Base-by-base conservation (phyloP, 2,888 invertebrate genomes). In the Sepioteuthis lessoniana region DNA sequence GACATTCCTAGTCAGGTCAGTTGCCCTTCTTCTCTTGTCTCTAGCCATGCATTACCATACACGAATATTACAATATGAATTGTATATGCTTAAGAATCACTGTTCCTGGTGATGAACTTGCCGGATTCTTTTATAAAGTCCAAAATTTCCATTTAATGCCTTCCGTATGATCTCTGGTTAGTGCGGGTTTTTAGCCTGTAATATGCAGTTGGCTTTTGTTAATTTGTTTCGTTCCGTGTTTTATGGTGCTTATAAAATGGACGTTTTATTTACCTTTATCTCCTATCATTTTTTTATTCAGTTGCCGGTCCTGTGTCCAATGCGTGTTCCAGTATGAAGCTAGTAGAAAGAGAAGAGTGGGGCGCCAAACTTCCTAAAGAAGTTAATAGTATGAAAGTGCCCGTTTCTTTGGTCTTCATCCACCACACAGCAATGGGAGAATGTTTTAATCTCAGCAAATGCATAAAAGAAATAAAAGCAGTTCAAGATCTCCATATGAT, bases 341-440 rank as follows among this genome's bases (percentile, higher is more conserved):
- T 95, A 16, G 96, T 96, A 10, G 94, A 95, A 16, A 95, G 96
- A 31, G 93, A 94, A 31, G 94, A 95, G 94, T 96, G 96, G 96
- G 95, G 95, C n/a, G 96, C 96, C 1, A 94, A 95, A 37, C 42
- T 94, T 3, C 94, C 96, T 3, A 95, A 94, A 92, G 60, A 93
- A 37, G 96, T 96, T 13, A 94, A 95, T 31, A 94, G 94, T 55
- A 95, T 96, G 96, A 93, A 93, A 16, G 95, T 95, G 7, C 96
- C 96, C 0, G 96, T 96, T 0, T 94, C 94, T 31, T 95, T 96
- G n/a, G 96, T 96, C 4, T 96, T 97, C 93, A 95, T 97, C 35
- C 96, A 96, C 93, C 96, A 97, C 94, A 97, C 98, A 0, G 98
- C 97, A 2, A 97, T 97, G 42, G 96, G 96, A 16, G 96, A 97